phyloP scores from a whole-genome alignment of 2,113 vertebrate species.

The Bagarius yarrelli region DNA sequence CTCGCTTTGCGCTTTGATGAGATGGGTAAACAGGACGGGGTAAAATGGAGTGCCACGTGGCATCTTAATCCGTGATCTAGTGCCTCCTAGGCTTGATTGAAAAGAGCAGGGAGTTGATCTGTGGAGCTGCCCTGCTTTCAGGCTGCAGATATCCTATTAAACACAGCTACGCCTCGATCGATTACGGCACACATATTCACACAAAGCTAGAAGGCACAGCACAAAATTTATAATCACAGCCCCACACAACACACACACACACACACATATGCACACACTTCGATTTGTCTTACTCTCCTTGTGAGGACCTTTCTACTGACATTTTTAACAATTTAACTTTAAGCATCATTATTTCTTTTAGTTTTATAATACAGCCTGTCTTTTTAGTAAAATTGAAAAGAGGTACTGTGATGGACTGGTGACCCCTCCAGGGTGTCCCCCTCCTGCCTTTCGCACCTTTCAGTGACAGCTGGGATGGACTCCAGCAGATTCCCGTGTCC shows the following conservation, averaged over 20 bases:
- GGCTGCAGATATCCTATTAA: conserved; percentile 37
- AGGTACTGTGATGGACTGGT: no score
- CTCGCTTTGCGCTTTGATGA: conserved; percentile 62
- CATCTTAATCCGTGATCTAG: conserved; percentile 67
- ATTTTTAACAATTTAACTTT: background rate
- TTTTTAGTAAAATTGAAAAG: background rate
- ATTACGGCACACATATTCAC: conserved; percentile 34
- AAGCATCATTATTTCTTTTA: background rate
- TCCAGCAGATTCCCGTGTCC: no score
- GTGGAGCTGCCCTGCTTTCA: conserved; percentile 47
- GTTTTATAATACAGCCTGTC: background rate
- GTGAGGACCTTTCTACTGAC: background rate
- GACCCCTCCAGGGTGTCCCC: no score
- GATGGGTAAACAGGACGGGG: conserved; percentile 55
- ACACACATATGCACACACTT: background rate
- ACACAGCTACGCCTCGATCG: conserved; percentile 46
- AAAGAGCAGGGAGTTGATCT: conserved; percentile 65
- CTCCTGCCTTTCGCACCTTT: no score
- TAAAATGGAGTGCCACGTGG: conserved; percentile 57
- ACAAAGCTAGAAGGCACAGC: background rate
- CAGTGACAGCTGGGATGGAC: no score
- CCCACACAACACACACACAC: background rate
- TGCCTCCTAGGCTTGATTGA: conserved; percentile 64
- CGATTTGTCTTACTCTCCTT: background rate
- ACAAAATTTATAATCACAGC: conserved; percentile 16